These are phyloP conservation scores for Tachuris rubrigastra DNA, from an alignment of 2,113 vertebrate genomes.

Conservation along the genomic window DNA sequence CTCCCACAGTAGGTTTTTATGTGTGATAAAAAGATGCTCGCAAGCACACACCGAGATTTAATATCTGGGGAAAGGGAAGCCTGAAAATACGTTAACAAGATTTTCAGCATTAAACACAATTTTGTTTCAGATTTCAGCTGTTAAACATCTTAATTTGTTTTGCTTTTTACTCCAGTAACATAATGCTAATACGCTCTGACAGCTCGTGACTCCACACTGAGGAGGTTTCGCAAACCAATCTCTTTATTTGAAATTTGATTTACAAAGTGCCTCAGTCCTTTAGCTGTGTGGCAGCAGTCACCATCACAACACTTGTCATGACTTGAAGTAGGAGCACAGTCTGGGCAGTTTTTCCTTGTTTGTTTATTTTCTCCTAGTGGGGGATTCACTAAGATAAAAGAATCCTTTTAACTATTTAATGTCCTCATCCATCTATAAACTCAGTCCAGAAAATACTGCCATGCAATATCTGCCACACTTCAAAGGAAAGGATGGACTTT, in stretches of 20 bases:
- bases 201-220: constrained; percentile 49
- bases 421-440: neutral
- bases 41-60: constrained; percentile 54
- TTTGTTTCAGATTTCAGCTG: constrained; percentile 74
- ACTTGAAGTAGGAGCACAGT: constrained; percentile 10
- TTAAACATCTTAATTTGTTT: constrained; percentile 79
- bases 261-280: constrained; percentile 71
- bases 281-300: constrained; percentile 55
- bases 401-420: constrained; percentile 43
- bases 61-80: constrained; percentile 63
- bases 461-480: neutral
- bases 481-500: neutral
- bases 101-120: constrained; percentile 76
- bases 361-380: constrained; percentile 33
- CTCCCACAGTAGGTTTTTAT: neutral
- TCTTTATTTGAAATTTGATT: constrained; percentile 75
- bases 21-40: constrained; percentile 51
- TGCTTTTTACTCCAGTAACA: constrained; percentile 69
- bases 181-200: constrained; percentile 75
- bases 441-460: neutral
- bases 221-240: constrained; percentile 70
- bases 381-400: neutral
- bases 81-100: constrained; percentile 73
- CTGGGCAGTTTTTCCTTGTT: neutral
- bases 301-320: constrained; percentile 49